Base-by-base conservation (phyloP, 2,888 invertebrate genomes). In the Ophion ellenae region DNA sequence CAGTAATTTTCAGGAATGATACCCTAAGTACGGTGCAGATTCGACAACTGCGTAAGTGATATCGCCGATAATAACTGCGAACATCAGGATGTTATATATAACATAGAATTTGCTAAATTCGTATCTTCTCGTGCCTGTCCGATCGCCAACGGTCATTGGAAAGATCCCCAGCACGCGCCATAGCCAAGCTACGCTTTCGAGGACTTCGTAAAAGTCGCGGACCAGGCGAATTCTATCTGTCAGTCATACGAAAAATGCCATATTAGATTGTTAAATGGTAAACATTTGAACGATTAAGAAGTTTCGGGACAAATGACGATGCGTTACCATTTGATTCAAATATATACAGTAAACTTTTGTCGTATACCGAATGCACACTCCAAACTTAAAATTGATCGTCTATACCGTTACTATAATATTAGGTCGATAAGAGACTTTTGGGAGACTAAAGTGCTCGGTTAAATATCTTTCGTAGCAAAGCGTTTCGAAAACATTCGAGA, bases 71-170 rank as follows among this genome's bases (percentile, higher is more conserved):
- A 47, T 69, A n/a, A 20, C 32, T 20, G 9, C n/a, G n/a, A 73
- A 57, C 10, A 81, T 2, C 6, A 77, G 40, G 57, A 74, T 5
- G 36, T 81, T 66, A 61, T 75, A 85, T 3, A 17, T 5, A 7
- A 80, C 24, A n/a, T 78, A 28, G 14, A 73, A 61, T 66, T 45
- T 70, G 45, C 70, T 85, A 2, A 83, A 28, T 7, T n/a, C 61
- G 47, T 77, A 87, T 85, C 70, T 83, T 28, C 53, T 78, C 5
- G n/a, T 59, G 11, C 80, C 76, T n/a, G 5, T 74, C 17, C 73
- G 14, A 28, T 36, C 7, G 61, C 24, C 28, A 14, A 57, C 73
- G 32, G 53, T 67, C 24, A 86, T 69, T 11, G 86, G 86, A 79
- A 87, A 77, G 24, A 77, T 24, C 57, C 67, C 77, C 2, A 77